Evolutionary conservation across 2,113 vertebrate species (phyloP).

Genomic region (Oreocharis arfaki): DNA sequence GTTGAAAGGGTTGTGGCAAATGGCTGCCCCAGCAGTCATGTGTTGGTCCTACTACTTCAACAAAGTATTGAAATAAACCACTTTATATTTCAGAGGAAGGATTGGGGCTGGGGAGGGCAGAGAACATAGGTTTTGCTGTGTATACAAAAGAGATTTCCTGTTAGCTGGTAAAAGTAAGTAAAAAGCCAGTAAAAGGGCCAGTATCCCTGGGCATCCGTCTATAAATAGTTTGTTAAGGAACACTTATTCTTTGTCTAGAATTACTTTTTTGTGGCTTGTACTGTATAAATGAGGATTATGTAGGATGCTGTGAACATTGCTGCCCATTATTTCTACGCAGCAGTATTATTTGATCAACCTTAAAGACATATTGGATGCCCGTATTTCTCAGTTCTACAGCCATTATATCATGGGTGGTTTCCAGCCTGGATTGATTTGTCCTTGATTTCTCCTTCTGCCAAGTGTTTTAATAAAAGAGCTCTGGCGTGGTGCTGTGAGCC

Average conservation of each 20-base stretch:
- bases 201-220: background rate
- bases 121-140: background rate
- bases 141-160: background rate
- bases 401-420: background rate
- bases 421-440: slow-evolving; percentile 3
- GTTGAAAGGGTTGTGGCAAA: background rate
- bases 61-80: background rate
- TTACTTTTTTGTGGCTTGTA: background rate
- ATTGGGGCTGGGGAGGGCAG: rapidly evolving
- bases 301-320: background rate
- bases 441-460: slow-evolving; percentile 6
- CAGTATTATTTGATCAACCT: background rate
- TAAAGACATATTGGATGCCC: background rate
- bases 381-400: background rate
- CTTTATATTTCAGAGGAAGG: background rate
- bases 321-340: background rate
- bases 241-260: background rate
- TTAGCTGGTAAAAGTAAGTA: background rate
- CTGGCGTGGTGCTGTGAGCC: background rate
- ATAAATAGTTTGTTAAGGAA: background rate
- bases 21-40: background rate
- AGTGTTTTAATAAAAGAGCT: background rate
- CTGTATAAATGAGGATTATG: background rate
- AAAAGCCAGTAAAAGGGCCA: background rate
- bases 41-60: background rate